Conservation (phyloP, 2,888 invertebrate species). For the Eupithecia insigniata region DNA sequence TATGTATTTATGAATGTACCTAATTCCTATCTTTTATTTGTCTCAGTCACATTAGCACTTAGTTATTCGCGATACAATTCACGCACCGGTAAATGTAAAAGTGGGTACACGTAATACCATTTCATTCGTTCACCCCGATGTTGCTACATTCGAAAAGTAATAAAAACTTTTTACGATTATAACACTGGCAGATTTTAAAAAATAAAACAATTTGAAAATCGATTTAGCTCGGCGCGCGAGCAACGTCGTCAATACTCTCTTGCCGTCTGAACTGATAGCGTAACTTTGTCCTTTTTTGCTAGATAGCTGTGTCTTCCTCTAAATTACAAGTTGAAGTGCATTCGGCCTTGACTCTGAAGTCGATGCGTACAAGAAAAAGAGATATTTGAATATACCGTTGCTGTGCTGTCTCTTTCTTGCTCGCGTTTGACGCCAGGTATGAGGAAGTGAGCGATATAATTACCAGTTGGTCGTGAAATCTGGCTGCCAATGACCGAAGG, state of each 20-base stretch:
- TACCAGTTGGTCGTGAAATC: slow-evolving; percentile 67
- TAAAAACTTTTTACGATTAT: slow-evolving; percentile 43
- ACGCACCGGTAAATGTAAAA: slow-evolving; percentile 55
- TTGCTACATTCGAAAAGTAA: slow-evolving; percentile 56
- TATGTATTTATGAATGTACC: neutral
- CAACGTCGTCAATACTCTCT: slow-evolving; percentile 64
- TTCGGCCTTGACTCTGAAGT: slow-evolving; percentile 78
- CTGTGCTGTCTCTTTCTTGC: slow-evolving; percentile 56
- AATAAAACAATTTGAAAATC: slow-evolving; percentile 48
- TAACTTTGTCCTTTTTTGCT: slow-evolving; percentile 54
- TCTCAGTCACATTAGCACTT: slow-evolving; percentile 28
- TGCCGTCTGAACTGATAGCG: slow-evolving; percentile 60
- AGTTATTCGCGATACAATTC: slow-evolving; percentile 26
- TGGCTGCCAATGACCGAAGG: slow-evolving; percentile 79
- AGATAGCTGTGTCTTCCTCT: slow-evolving; percentile 55
- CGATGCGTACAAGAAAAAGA: slow-evolving; percentile 59
- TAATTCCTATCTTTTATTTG: neutral
- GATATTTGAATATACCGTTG: slow-evolving; percentile 70
- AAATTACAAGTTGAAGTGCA: slow-evolving; percentile 61
- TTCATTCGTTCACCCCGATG: slow-evolving; percentile 47
- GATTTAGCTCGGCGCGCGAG: slow-evolving; percentile 62
- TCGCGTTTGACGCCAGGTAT: slow-evolving; percentile 34
- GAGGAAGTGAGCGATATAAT: slow-evolving; percentile 61
- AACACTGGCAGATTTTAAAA: slow-evolving; percentile 46
- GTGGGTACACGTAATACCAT: slow-evolving; percentile 59